Percentiles rank a stretch among this genome's conserved stretches.
These are phyloP conservation scores for Corella eumyota DNA, from an alignment of 23 tunicate genomes.

Conservation along the genomic window DNA sequence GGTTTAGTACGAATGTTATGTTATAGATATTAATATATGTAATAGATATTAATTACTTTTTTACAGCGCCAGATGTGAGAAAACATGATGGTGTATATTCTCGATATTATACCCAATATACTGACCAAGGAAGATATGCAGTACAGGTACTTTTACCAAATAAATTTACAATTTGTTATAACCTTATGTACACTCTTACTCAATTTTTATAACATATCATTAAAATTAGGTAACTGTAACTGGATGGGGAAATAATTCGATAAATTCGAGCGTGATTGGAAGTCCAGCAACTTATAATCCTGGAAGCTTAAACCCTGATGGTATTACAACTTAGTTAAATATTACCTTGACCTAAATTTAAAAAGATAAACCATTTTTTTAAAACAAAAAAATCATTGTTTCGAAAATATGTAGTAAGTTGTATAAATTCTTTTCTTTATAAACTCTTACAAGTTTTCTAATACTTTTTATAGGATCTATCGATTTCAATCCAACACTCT, in stretches of 20 bases:
- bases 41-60: not conserved
- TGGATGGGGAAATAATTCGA: constrained; percentile 20
- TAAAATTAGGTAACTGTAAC: constrained; percentile 30
- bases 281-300: constrained; percentile 37
- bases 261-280: not conserved
- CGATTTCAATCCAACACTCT: constrained; percentile 4
- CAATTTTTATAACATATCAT: no score
- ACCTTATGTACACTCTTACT: not conserved
- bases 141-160: constrained; percentile 40
- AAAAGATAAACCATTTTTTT: no score
- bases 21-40: not conserved
- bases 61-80: constrained; percentile 33
- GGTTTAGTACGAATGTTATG: not conserved
- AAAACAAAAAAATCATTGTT: no score
- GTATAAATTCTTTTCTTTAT: no score
- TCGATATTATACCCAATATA: constrained; percentile 24
- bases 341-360: no score
- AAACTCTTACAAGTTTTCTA: not conserved
- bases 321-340: no score
- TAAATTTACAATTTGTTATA: not conserved
- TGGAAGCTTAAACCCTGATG: constrained; percentile 17
- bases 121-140: constrained; percentile 22
- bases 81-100: constrained; percentile 44
- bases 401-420: no score
- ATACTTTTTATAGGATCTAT: constrained; percentile 6